Conservation (phyloP, 2,113 vertebrate species). For the Uria aalge region DNA sequence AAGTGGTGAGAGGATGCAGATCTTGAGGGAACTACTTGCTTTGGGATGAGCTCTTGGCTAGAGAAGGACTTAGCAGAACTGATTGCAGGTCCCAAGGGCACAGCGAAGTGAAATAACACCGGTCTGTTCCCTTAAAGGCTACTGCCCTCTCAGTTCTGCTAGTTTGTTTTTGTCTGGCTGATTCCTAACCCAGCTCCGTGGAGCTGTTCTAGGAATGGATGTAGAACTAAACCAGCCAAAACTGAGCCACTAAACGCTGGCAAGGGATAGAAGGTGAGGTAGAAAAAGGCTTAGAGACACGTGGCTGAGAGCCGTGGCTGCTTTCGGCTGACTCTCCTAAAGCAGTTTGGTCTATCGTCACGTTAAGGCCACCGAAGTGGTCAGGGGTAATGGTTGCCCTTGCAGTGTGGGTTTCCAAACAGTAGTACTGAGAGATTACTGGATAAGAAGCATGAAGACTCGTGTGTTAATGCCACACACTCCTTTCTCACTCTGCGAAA, state of each 20-base stretch:
- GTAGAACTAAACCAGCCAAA: not conserved
- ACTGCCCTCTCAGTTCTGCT: not conserved
- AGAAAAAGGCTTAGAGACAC: not conserved
- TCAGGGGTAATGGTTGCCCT: not conserved
- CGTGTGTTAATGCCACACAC: fast-evolving
- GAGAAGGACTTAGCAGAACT: not conserved
- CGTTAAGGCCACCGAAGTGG: not conserved
- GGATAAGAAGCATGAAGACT: not conserved
- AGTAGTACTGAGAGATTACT: not conserved
- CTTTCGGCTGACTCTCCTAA: not conserved
- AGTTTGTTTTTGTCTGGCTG: not conserved
- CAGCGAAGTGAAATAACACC: not conserved
- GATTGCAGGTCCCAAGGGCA: not conserved
- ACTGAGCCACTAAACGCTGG: not conserved
- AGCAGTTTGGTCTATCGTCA: not conserved
- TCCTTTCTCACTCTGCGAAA: not conserved
- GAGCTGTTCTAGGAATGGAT: not conserved
- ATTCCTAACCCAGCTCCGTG: not conserved
- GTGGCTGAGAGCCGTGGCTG: not conserved
- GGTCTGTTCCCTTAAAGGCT: not conserved
- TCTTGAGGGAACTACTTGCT: not conserved
- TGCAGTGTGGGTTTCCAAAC: not conserved
- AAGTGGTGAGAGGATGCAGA: not conserved
- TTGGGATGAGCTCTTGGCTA: not conserved
- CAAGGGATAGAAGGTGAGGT: not conserved